phyloP scores from a whole-genome alignment of 30 jellyfish, hydroid and myxozoan species.

The Sanderia malayensis region DNA sequence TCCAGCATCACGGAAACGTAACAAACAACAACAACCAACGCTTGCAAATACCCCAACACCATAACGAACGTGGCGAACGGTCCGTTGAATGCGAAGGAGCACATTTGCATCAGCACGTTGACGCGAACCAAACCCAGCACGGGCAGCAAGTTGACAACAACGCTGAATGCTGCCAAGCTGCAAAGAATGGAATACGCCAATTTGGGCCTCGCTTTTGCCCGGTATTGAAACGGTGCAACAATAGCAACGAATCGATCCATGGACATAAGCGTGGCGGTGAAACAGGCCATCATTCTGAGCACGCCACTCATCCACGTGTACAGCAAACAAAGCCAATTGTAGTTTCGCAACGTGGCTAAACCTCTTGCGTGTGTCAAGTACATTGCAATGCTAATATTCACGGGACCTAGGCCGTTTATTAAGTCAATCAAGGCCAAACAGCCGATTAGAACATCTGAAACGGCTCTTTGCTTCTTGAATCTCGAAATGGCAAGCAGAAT shows the following conservation, averaged over 20 bases:
- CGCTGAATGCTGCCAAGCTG: constrained; percentile 21
- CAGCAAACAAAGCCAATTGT: constrained; percentile 35
- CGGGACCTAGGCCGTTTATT: constrained; percentile 80
- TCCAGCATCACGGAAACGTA: constrained; percentile 50
- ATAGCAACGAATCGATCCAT: constrained; percentile 64
- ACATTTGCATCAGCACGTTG: constrained; percentile 36
- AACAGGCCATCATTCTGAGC: constrained; percentile 54
- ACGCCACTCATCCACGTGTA: constrained; percentile 53
- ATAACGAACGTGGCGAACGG: constrained; percentile 46
- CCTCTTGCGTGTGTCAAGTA: constrained; percentile 33
- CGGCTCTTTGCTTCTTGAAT: constrained; percentile 40
- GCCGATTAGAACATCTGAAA: constrained; percentile 57
- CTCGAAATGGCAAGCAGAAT: constrained; percentile 28
- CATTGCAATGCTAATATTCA: constrained; percentile 46
- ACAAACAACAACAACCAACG: constrained; percentile 33
- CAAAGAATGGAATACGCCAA: background rate
- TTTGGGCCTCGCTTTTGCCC: constrained; percentile 39
- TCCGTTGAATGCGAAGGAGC: constrained; percentile 63
- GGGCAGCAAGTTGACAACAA: constrained; percentile 48
- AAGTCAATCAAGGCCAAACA: constrained; percentile 68
- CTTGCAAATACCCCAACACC: constrained; percentile 61
- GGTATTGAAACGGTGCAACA: constrained; percentile 53
- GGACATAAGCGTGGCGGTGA: constrained; percentile 68
- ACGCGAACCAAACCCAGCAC: constrained; percentile 31
- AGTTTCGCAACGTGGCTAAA: constrained; percentile 1